Percentiles rank a stretch among this genome's conserved stretches.
Conservation (phyloP, 2,797 vertebrate genomes). For the Crocodylus rhombifer region DNA sequence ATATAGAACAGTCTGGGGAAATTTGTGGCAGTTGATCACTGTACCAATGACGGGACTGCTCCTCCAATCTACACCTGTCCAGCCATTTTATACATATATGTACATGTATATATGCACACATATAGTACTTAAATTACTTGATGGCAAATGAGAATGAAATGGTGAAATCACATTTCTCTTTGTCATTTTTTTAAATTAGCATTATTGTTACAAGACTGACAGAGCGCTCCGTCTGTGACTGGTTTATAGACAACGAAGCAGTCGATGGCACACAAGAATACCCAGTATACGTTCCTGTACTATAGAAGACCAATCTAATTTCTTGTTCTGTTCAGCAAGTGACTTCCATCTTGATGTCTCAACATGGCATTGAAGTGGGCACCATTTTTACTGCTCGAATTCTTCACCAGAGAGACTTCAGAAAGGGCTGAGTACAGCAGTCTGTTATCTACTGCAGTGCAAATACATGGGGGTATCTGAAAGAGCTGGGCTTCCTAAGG, state of each 20-base stretch:
- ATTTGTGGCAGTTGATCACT: too few relatives aligned
- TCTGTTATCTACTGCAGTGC: too few relatives aligned
- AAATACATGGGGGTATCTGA: too few relatives aligned
- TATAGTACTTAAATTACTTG: neutral
- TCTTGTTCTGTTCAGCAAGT: neutral
- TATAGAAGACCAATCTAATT: neutral
- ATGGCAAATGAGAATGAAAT: slow-evolving; percentile 40
- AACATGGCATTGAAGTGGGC: neutral
- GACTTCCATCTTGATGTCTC: neutral
- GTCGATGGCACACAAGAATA: neutral
- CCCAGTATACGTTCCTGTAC: neutral
- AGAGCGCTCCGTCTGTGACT: neutral
- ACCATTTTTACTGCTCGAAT: neutral
- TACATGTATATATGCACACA: slow-evolving; percentile 1
- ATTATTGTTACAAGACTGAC: neutral
- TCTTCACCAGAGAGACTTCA: neutral
- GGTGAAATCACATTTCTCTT: neutral
- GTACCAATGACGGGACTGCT: too few relatives aligned
- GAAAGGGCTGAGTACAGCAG: neutral
- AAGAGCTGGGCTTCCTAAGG: too few relatives aligned
- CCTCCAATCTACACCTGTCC: neutral
- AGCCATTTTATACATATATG: neutral
- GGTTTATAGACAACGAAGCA: neutral
- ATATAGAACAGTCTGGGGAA: too few relatives aligned
- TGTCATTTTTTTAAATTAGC: neutral